Evolutionary conservation across 2,888 invertebrate genomes (phyloP).

Genomic region (Electrophaes corylata): DNA sequence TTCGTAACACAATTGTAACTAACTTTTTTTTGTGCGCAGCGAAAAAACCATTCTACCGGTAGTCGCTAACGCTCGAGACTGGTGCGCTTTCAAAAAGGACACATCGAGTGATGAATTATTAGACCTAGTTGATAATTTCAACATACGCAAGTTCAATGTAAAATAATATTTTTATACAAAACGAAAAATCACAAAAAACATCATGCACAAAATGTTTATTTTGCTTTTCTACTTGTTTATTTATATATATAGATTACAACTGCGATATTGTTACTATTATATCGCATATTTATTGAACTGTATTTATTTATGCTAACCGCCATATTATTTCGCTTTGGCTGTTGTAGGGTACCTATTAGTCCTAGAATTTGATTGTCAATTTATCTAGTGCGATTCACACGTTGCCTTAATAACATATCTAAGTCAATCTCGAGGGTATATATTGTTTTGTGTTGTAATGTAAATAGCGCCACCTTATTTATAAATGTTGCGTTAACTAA

Average conservation of each 20-base stretch:
- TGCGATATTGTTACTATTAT: slow-evolving; percentile 59
- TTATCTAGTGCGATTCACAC: slow-evolving; percentile 82
- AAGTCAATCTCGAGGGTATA: slow-evolving; percentile 80
- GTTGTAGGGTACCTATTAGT: slow-evolving; percentile 68
- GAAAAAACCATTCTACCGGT: slow-evolving; percentile 75
- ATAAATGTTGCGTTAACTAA: slow-evolving; percentile 52
- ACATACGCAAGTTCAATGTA: slow-evolving; percentile 67
- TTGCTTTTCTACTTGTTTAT: slow-evolving; percentile 71
- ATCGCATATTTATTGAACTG: slow-evolving; percentile 54
- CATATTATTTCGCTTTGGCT: slow-evolving; percentile 81
- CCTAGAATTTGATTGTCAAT: slow-evolving; percentile 70
- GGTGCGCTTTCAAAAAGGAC: slow-evolving; percentile 67
- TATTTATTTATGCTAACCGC: slow-evolving; percentile 67
- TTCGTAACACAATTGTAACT: slow-evolving; percentile 30
- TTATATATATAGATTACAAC: slow-evolving; percentile 79
- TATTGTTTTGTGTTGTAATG: slow-evolving; percentile 66
- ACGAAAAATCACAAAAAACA: slow-evolving; percentile 75
- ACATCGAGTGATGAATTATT: slow-evolving; percentile 57
- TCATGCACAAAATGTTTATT: slow-evolving; percentile 78
- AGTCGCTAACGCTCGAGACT: slow-evolving; percentile 78
- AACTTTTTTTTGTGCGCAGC: slow-evolving; percentile 70
- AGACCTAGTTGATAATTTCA: slow-evolving; percentile 63
- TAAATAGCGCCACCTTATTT: slow-evolving; percentile 51
- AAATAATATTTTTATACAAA: slow-evolving; percentile 71
- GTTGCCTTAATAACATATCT: slow-evolving; percentile 85